These are phyloP conservation scores for Muscicapa striata DNA, from an alignment of 2,797 vertebrate species.

Conservation along the genomic window DNA sequence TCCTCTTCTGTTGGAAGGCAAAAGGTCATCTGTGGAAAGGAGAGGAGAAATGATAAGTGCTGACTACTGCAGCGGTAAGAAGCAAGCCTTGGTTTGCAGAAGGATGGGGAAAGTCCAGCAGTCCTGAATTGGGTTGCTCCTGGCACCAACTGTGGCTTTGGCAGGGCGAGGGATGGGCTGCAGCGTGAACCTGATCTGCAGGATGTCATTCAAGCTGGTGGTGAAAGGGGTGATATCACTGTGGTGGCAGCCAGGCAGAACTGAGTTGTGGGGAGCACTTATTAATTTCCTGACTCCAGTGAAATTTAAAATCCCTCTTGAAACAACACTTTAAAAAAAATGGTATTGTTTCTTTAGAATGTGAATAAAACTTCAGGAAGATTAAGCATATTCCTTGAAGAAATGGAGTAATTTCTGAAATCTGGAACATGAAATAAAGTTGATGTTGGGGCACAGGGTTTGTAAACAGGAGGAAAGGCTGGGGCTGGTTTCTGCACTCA, in stretches of 20 bases:
- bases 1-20: background rate
- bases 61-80: accelerated
- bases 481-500: background rate
- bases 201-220: background rate
- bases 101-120: background rate
- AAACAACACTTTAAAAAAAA: background rate
- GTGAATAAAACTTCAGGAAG: background rate
- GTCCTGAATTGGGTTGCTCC: background rate
- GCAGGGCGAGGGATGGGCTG: background rate
- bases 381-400: background rate
- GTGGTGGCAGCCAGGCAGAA: background rate
- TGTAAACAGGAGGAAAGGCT: background rate
- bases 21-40: background rate
- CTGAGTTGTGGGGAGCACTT: background rate
- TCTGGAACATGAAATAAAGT: background rate
- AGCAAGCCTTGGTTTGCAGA: background rate
- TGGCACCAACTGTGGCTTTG: background rate
- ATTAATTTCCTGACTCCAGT: background rate
- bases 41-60: background rate
- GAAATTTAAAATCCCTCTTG: background rate
- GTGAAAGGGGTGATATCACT: background rate
- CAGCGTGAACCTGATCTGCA: background rate
- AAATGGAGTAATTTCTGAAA: background rate
- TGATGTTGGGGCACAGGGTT: accelerated
- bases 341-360: background rate